Conservation (phyloP, 1,140 invertebrate species). For the Diorhabda elongata region DNA sequence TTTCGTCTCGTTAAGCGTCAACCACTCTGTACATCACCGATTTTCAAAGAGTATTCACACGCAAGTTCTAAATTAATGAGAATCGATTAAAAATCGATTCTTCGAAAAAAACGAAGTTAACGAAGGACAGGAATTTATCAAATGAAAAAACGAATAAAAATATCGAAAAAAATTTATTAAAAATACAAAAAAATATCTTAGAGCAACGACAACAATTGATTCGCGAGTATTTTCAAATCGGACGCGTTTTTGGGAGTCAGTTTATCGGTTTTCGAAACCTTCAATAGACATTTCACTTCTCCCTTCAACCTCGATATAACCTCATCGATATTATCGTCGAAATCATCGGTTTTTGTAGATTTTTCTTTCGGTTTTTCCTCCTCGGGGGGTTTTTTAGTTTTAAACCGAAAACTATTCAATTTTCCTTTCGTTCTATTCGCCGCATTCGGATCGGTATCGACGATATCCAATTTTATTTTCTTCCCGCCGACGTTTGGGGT, state of each 20-base stretch:
- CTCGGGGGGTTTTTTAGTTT: not conserved
- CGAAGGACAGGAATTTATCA: not conserved
- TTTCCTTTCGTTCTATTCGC: too few relatives aligned
- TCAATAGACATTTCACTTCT: slow-evolving; percentile 17
- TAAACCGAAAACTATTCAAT: not conserved
- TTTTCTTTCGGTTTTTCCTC: slow-evolving; percentile 4
- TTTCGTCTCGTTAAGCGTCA: too few relatives aligned
- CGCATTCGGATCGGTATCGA: too few relatives aligned
- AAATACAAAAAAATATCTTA: not conserved
- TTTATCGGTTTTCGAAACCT: slow-evolving; percentile 16
- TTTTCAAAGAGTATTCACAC: too few relatives aligned
- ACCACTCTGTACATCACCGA: too few relatives aligned
- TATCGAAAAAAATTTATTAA: not conserved
- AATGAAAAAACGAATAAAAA: not conserved
- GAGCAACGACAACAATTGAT: slow-evolving; percentile 19
- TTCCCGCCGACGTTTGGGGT: not conserved
- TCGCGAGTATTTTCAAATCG: slow-evolving; percentile 12
- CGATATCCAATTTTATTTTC: not conserved
- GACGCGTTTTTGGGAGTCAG: slow-evolving; percentile 19
- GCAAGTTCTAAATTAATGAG: too few relatives aligned
- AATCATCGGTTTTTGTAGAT: not conserved
- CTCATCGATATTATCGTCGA: slow-evolving; percentile 4
- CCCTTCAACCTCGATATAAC: slow-evolving; percentile 11
- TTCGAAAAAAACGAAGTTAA: not conserved
- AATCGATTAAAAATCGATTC: too few relatives aligned